Evolutionary conservation across 2,888 invertebrate genomes (phyloP).

Genomic region (Trichacis sp.): DNA sequence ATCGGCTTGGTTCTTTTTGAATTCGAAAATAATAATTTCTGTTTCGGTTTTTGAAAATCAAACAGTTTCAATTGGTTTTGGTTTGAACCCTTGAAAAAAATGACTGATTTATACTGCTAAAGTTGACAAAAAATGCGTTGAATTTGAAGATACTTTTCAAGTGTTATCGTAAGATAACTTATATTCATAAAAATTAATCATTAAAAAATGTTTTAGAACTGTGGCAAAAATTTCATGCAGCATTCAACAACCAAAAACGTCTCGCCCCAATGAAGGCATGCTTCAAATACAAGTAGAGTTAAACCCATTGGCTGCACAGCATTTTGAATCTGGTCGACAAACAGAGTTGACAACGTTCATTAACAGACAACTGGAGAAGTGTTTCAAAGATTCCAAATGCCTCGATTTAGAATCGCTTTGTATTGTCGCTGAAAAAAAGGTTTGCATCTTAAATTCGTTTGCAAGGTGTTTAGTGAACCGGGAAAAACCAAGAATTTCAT

Average conservation of each 20-base stretch:
- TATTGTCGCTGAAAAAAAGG: constrained; percentile 91
- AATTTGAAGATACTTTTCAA: neutral
- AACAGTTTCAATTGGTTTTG: no score
- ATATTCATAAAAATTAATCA: neutral
- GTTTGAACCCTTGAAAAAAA: no score
- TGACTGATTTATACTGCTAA: no score
- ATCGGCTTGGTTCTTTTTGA: no score
- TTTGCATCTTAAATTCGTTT: no score
- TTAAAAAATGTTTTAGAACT: constrained; percentile 72
- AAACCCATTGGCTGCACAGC: constrained; percentile 86
- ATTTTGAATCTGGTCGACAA: constrained; percentile 83
- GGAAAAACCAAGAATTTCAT: no score
- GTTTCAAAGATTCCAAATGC: constrained; percentile 90
- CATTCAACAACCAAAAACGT: constrained; percentile 85
- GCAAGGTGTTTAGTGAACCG: no score
- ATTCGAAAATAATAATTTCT: no score
- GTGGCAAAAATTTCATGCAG: constrained; percentile 91
- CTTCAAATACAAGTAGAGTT: constrained; percentile 89
- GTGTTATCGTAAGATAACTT: neutral
- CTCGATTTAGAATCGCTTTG: constrained; percentile 95
- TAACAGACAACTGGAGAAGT: constrained; percentile 87
- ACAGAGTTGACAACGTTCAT: constrained; percentile 80
- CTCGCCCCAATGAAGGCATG: constrained; percentile 90
- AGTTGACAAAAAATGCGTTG: no score
- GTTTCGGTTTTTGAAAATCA: no score